phyloP scores from a whole-genome alignment of 1,140 invertebrate species.

The Diabrotica virgifera region DNA sequence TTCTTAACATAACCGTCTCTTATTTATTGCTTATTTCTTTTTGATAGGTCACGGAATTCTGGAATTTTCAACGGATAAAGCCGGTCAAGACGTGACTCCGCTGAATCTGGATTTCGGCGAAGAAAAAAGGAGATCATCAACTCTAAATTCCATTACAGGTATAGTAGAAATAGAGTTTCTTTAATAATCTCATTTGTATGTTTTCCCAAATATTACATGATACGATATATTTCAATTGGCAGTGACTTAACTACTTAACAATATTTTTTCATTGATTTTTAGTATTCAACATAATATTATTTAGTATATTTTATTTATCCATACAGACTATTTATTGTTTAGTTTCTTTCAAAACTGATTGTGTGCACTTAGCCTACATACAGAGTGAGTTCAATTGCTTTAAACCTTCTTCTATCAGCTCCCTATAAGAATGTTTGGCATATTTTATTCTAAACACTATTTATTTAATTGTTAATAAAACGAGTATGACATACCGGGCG shows the following conservation, averaged over 20 bases:
- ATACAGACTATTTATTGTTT: too few relatives aligned
- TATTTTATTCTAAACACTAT: too few relatives aligned
- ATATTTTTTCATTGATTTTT: neutral
- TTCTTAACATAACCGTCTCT: too few relatives aligned
- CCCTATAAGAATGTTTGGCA: too few relatives aligned
- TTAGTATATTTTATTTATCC: too few relatives aligned
- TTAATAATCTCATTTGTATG: slow-evolving; percentile 6
- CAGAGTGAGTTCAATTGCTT: too few relatives aligned
- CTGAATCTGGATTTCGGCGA: slow-evolving; percentile 78
- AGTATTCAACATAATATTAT: neutral
- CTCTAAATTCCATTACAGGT: slow-evolving; percentile 73
- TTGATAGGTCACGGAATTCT: slow-evolving; percentile 65
- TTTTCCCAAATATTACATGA: neutral
- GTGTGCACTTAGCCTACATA: too few relatives aligned
- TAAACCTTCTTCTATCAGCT: too few relatives aligned
- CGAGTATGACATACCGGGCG: too few relatives aligned
- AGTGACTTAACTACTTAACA: neutral
- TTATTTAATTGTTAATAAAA: too few relatives aligned
- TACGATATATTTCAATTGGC: neutral
- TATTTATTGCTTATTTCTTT: neutral
- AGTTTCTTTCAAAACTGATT: too few relatives aligned
- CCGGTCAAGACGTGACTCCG: slow-evolving; percentile 83
- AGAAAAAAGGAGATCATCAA: slow-evolving; percentile 63
- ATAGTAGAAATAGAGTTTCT: slow-evolving; percentile 33
- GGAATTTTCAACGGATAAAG: slow-evolving; percentile 85